Percentiles rank a stretch among this genome's conserved stretches.
phyloP scores from a whole-genome alignment of 2,888 invertebrate genomes.

The Allophyes oxyacanthae region DNA sequence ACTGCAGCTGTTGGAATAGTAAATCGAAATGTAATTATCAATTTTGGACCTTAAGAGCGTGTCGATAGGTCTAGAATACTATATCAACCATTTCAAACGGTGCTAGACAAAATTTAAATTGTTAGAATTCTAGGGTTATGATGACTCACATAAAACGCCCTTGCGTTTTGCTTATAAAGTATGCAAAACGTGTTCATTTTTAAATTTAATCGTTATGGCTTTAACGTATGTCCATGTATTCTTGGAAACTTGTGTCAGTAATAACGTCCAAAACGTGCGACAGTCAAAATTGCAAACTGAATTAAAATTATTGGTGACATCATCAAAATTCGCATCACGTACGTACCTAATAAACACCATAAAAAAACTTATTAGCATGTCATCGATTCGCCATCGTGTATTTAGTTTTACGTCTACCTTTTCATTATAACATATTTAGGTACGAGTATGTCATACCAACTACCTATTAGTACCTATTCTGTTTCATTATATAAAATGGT shows the following conservation, averaged over 20 bases:
- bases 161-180: conserved; percentile 3
- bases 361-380: no score
- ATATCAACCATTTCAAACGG: conserved; percentile 1
- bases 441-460: no score
- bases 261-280: not conserved
- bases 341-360: no score
- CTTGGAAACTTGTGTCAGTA: not conserved
- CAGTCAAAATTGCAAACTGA: not conserved
- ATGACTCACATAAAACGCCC: conserved; percentile 28
- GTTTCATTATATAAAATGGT: conserved; percentile 7
- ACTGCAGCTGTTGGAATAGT: conserved; percentile 13
- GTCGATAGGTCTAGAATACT: conserved; percentile 8
- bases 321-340: conserved; percentile 2
- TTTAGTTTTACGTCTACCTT: not conserved
- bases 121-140: conserved; percentile 21
- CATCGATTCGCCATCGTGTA: no score
- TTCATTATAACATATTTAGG: no score
- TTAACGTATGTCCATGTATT: conserved; percentile 4
- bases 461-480: no score
- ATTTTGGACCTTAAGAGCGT: conserved; percentile 6
- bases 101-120: conserved; percentile 1
- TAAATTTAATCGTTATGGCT: conserved; percentile 1
- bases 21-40: not conserved
- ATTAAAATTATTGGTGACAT: conserved; percentile 17
- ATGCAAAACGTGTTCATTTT: conserved; percentile 34